Conservation (phyloP, 2,888 invertebrate species). For the Eupithecia subfuscata region DNA sequence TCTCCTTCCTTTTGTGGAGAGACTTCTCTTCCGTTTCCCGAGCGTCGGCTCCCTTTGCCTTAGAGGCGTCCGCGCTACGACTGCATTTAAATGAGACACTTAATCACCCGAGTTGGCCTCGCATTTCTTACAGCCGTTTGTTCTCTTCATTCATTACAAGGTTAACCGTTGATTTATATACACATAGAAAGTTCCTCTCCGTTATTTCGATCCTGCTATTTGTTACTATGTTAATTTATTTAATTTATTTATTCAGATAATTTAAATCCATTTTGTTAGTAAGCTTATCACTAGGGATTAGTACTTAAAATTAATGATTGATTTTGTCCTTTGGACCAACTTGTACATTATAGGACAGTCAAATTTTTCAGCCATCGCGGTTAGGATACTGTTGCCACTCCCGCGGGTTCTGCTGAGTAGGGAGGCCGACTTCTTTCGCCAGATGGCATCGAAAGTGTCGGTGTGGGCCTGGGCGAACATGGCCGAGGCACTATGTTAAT, state of each 20-base stretch:
- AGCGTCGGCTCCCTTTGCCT: slow-evolving; percentile 78
- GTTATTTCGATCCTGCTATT: slow-evolving; percentile 25
- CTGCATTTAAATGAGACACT: slow-evolving; percentile 84
- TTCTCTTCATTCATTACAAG: slow-evolving; percentile 77
- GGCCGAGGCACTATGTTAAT: slow-evolving; percentile 18
- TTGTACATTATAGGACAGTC: no score
- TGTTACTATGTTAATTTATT: slow-evolving; percentile 20
- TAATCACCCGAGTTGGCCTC: slow-evolving; percentile 80
- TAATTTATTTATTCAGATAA: no score
- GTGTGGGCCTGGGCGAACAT: no score
- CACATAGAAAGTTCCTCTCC: slow-evolving; percentile 34
- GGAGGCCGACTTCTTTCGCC: no score
- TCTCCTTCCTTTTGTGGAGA: slow-evolving; percentile 80
- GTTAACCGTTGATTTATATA: slow-evolving; percentile 54
- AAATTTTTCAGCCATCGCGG: no score
- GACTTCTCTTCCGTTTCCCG: slow-evolving; percentile 82
- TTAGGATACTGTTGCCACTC: no score
- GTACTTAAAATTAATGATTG: no score
- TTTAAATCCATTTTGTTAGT: no score
- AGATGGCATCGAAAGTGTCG: no score
- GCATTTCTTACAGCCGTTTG: slow-evolving; percentile 77
- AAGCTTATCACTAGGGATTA: no score
- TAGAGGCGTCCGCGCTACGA: slow-evolving; percentile 78
- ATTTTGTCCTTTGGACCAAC: no score
- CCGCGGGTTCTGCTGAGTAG: no score